These are phyloP conservation scores for Calameuta filiformis DNA, from an alignment of 2,888 invertebrate species.

Conservation along the genomic window DNA sequence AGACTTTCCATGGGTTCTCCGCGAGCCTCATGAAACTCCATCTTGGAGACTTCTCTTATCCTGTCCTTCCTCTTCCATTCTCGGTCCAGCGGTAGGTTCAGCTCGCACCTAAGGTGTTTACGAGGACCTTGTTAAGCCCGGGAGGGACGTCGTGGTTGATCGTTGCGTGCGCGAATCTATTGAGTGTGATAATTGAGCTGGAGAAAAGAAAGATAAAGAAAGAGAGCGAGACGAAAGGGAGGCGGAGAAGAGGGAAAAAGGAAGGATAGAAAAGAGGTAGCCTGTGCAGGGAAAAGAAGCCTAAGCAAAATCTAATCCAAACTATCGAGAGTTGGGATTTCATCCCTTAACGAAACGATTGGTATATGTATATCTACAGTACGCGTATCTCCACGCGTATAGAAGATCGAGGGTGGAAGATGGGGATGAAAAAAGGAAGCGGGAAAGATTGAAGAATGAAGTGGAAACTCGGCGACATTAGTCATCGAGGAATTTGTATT, in stretches of 20 bases:
- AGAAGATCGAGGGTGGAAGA: not conserved
- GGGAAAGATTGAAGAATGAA: conserved; percentile 46
- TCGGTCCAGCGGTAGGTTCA: not conserved
- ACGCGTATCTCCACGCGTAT: not conserved
- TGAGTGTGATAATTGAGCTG: not conserved
- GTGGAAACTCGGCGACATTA: conserved; percentile 53
- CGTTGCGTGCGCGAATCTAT: not conserved
- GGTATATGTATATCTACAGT: not conserved
- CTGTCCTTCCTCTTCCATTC: not conserved
- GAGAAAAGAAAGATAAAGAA: not conserved
- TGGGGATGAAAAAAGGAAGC: not conserved
- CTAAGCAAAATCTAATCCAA: not conserved
- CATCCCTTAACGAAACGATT: not conserved
- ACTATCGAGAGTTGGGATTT: not conserved
- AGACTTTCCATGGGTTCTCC: not conserved
- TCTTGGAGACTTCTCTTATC: not conserved
- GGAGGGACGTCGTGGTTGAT: not conserved
- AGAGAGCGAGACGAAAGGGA: not conserved
- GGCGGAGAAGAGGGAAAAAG: not conserved
- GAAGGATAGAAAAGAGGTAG: not conserved
- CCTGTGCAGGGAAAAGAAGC: too few species aligned
- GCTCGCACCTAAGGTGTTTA: not conserved
- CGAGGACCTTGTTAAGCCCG: not conserved
- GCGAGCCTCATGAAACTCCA: not conserved
- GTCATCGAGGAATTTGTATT: conserved; percentile 56